These are phyloP conservation scores for Sorex maritimensis DNA, from an alignment of 2,797 vertebrate genomes.

Conservation along the genomic window DNA sequence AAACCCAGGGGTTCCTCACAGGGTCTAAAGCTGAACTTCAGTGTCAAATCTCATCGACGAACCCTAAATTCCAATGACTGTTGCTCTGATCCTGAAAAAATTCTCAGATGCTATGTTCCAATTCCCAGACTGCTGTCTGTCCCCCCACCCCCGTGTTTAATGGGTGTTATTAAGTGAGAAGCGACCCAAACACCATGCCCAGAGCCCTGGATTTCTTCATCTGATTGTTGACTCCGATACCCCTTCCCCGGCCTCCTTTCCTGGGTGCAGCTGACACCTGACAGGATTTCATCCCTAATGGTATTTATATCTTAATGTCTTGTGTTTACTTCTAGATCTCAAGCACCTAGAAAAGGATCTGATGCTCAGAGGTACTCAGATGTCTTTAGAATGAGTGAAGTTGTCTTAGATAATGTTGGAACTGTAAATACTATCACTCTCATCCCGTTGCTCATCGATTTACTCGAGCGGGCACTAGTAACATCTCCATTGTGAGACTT, in stretches of 20 bases:
- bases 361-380: neutral
- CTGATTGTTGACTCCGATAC: neutral
- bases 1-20: neutral
- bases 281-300: neutral
- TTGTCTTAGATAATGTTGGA: slow-evolving; percentile 30
- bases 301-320: neutral
- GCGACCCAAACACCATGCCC: neutral
- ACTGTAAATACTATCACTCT: neutral
- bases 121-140: neutral
- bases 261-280: neutral
- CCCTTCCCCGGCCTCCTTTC: neutral
- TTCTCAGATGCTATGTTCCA: neutral
- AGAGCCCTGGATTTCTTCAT: neutral
- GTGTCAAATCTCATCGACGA: neutral
- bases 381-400: neutral
- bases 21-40: neutral
- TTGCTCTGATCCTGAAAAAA: neutral
- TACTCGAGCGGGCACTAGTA: too few relatives aligned
- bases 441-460: too few relatives aligned
- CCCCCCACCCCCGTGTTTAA: neutral
- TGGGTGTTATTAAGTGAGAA: neutral
- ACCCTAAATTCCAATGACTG: neutral
- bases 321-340: neutral
- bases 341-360: neutral
- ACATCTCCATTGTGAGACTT: too few relatives aligned